Conservation (phyloP, 2,888 invertebrate species). For the Coelogynopora nodosa region DNA sequence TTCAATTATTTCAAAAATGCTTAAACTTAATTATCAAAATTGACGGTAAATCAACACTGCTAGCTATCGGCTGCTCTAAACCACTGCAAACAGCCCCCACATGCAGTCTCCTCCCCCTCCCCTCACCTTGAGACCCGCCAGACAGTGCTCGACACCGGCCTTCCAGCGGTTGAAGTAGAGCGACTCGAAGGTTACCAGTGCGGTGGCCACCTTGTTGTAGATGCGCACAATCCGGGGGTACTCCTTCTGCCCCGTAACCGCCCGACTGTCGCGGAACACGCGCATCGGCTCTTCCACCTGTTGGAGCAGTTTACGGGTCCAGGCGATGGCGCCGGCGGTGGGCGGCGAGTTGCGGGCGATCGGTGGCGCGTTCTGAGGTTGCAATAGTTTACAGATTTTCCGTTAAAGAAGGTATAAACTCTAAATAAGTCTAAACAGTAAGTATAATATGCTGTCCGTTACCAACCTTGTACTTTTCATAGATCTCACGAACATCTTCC, state of each 20-base stretch:
- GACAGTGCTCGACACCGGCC: conserved; percentile 56
- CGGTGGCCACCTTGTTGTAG: conserved; percentile 56
- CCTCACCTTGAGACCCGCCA: conserved; percentile 55
- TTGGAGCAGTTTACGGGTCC: conserved; percentile 59
- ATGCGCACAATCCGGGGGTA: conserved; percentile 52
- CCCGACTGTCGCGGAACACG: conserved; percentile 57
- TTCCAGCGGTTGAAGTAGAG: conserved; percentile 60
- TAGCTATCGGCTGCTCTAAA: no score
- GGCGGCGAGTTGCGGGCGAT: conserved; percentile 42
- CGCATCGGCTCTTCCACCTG: conserved; percentile 61
- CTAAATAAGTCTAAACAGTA: no score
- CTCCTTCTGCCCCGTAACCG: conserved; percentile 57
- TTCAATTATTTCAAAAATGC: no score
- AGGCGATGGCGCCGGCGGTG: conserved; percentile 60
- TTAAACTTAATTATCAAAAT: no score
- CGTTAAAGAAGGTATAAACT: background rate
- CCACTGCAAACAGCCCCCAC: no score
- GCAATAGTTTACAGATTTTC: background rate
- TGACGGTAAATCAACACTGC: no score
- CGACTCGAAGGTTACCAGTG: conserved; percentile 60
- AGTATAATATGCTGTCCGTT: no score
- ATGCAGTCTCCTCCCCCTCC: no score
- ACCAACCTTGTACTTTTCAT: conserved; percentile 58
- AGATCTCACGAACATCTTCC: conserved; percentile 57
- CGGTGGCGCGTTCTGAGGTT: conserved; percentile 57